These are phyloP conservation scores for Ispidina lecontei DNA, from an alignment of 2,797 vertebrate species.

Conservation along the genomic window DNA sequence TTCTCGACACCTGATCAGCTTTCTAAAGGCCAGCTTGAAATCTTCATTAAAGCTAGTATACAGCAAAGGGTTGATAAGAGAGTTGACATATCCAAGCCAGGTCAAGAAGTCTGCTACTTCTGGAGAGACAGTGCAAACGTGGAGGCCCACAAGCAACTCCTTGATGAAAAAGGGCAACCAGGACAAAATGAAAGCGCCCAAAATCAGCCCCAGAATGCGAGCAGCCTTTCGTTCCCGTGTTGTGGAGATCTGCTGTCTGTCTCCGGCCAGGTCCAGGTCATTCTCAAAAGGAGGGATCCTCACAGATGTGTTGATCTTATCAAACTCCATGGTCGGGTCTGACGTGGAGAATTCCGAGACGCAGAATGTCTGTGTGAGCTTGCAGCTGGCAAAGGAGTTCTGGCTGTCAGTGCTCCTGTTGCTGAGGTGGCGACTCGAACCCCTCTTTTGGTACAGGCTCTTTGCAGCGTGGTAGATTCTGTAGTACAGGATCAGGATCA, in stretches of 20 bases:
- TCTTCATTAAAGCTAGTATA: constrained; percentile 94
- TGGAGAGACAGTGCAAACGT: constrained; percentile 79
- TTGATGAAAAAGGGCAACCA: constrained; percentile 94
- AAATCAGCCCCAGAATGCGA: constrained; percentile 87
- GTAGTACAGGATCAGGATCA: constrained; percentile 90
- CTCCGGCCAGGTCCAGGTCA: constrained; percentile 76
- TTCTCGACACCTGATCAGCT: constrained; percentile 84
- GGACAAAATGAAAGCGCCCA: constrained; percentile 90
- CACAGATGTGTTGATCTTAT: constrained; percentile 74
- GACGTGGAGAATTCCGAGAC: constrained; percentile 85
- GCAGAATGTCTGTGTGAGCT: constrained; percentile 85
- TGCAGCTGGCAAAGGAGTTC: constrained; percentile 84
- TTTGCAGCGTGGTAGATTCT: constrained; percentile 88
- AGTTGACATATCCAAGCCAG: constrained; percentile 92
- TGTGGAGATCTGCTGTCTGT: constrained; percentile 86
- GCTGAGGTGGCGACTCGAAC: constrained; percentile 88
- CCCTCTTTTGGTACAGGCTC: constrained; percentile 89
- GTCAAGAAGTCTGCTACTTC: constrained; percentile 86
- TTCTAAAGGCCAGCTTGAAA: constrained; percentile 90
- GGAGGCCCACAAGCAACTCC: constrained; percentile 87
- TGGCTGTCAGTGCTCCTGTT: constrained; percentile 86
- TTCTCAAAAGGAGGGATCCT: constrained; percentile 79
- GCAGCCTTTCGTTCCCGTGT: constrained; percentile 88
- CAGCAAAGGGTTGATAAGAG: constrained; percentile 90
- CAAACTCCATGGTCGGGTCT: constrained; percentile 80